These are phyloP conservation scores for Biston stratarius DNA, from an alignment of 2,888 invertebrate genomes.

Conservation along the genomic window DNA sequence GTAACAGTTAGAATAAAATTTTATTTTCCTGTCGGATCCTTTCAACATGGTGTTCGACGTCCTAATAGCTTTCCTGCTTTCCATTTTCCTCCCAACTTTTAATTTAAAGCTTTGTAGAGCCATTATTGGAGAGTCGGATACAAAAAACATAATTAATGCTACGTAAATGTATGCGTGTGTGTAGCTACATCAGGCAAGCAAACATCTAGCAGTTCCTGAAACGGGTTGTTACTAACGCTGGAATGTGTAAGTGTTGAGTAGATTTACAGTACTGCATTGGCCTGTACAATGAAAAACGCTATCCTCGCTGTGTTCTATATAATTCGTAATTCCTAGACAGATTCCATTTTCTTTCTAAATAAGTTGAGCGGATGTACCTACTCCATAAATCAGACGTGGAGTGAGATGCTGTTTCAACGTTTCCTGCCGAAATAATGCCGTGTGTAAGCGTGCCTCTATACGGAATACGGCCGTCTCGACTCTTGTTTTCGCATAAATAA, in stretches of 20 bases:
- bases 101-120: slow-evolving; percentile 23
- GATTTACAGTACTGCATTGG: slow-evolving; percentile 28
- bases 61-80: slow-evolving; percentile 18
- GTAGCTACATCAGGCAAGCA: slow-evolving; percentile 17
- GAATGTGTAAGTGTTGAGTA: slow-evolving; percentile 20
- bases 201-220: slow-evolving; percentile 24
- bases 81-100: slow-evolving; percentile 15
- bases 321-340: slow-evolving; percentile 21
- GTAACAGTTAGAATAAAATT: slow-evolving; percentile 27
- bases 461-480: slow-evolving; percentile 35
- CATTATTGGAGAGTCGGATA: slow-evolving; percentile 9
- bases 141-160: slow-evolving; percentile 15
- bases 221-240: slow-evolving; percentile 9
- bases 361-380: slow-evolving; percentile 30
- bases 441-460: slow-evolving; percentile 28
- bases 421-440: slow-evolving; percentile 31
- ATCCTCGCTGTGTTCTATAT: not conserved
- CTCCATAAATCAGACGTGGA: slow-evolving; percentile 34
- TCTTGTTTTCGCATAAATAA: slow-evolving; percentile 51
- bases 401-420: slow-evolving; percentile 32
- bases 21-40: slow-evolving; percentile 30
- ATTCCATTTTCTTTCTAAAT: slow-evolving; percentile 33
- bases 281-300: slow-evolving; percentile 8
- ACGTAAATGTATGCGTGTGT: slow-evolving; percentile 15
- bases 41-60: slow-evolving; percentile 22